Evolutionary conservation across 2,888 invertebrate species (phyloP).

Genomic region (Pammene fasciana): DNA sequence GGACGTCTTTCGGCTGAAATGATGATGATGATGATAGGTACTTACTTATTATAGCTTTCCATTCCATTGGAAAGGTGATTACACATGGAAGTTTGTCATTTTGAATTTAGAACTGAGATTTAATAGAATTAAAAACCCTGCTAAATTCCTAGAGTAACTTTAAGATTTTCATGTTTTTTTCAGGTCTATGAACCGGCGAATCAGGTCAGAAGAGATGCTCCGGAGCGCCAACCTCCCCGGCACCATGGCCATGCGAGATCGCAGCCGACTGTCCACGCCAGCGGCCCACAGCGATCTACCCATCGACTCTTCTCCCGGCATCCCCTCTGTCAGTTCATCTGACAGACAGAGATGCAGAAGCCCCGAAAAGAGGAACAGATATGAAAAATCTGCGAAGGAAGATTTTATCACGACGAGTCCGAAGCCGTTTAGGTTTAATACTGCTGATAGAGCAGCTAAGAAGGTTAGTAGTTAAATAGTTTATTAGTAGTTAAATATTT

Average conservation of each 20-base stretch:
- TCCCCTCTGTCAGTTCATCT: slow-evolving; percentile 65
- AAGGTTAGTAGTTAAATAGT: slow-evolving; percentile 56
- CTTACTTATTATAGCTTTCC: too few species aligned
- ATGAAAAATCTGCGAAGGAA: slow-evolving; percentile 61
- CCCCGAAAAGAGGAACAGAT: slow-evolving; percentile 66
- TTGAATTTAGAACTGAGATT: too few species aligned
- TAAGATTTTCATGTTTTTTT: not conserved
- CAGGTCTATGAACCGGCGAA: slow-evolving; percentile 86
- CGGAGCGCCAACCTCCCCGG: slow-evolving; percentile 86
- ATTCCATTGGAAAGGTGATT: too few species aligned
- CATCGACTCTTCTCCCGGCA: slow-evolving; percentile 72
- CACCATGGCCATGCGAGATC: slow-evolving; percentile 86
- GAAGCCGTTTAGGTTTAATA: slow-evolving; percentile 79
- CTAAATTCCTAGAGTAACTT: not conserved
- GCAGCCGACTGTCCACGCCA: slow-evolving; percentile 74
- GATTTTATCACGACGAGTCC: slow-evolving; percentile 82
- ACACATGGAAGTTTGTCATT: too few species aligned
- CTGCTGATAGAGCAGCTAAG: slow-evolving; percentile 76
- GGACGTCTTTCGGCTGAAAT: too few species aligned
- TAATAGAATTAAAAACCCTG: too few species aligned
- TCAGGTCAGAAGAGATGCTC: slow-evolving; percentile 87
- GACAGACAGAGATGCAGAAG: slow-evolving; percentile 64
- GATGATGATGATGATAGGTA: too few species aligned
- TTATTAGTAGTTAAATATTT: too few species aligned
- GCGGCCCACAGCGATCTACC: slow-evolving; percentile 78